Evolutionary conservation across 2,797 vertebrate genomes (phyloP), one percentile per base, ranked within the genome.

Genomic region (Okamejei kenojei): DNA sequence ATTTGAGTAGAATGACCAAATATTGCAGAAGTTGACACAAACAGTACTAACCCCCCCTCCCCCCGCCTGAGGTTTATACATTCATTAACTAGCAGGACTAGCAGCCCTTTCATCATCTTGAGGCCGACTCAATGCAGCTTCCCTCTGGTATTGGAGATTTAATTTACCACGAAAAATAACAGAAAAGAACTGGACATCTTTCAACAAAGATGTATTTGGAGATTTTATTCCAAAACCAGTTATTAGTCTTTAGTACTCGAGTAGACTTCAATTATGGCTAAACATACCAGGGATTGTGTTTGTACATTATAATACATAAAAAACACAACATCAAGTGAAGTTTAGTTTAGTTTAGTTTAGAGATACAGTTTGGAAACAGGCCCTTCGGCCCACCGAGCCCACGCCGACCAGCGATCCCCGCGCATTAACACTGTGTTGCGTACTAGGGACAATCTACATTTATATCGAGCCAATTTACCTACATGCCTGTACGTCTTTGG

Each of bases 1-100:
- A 8, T 15, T 65, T 86, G 82, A 68, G 15, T 2, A 35, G 29
- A 10, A 35, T 54, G 84, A 7, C 84, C 32, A 68, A 88, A 68
- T 88, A 35, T 88, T 88, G 63, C 32, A 68, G n/a, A 88, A 88
- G 35, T 88, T 35, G 63, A 35, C n/a, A 88, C 84, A 88, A 88
- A 88, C 63, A 15, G n/a, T 65, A 13, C 58, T 29, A 65, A 35
- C 61, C 65, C 2, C n/a, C 21, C 61, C 65, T 0, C n/a, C 21
- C 17, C 19, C 61, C 3, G n/a, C 68, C 61, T 21, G n/a, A 68
- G n/a, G 32, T 65, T 35, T 9, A 88, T 0, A 10, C 7, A 35
- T 65, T 88, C 7, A 88, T 68, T 88, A 35, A 17, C 15, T 21
- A 68, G 35, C n/a, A 19, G 7, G 23, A 17, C 15, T 21, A 68